A percentile compares a stretch with the other conserved stretches of the same genome.
Conservation (phyloP, 2,113 vertebrate genomes). For the Narcine bancroftii region DNA sequence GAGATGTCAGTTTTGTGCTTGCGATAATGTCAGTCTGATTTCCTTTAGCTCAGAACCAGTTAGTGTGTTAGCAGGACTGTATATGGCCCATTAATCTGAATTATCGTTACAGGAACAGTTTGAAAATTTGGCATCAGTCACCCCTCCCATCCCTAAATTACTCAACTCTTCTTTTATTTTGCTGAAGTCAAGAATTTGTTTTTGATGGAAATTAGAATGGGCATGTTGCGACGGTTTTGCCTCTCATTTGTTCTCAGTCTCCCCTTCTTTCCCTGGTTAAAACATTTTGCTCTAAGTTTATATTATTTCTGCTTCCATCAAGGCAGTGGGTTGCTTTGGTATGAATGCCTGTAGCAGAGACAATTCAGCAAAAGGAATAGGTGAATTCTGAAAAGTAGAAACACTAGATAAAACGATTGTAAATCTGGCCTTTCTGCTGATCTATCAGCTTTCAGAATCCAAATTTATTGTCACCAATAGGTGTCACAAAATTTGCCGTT, state of each 20-base stretch:
- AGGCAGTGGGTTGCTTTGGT: neutral
- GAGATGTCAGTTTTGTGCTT: slow-evolving; percentile 73
- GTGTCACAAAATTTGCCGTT: too few species aligned
- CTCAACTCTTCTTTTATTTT: slow-evolving; percentile 54
- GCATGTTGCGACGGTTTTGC: neutral
- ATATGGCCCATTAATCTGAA: slow-evolving; percentile 71
- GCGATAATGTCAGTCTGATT: slow-evolving; percentile 78
- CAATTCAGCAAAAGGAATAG: slow-evolving; percentile 2
- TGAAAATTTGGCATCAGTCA: slow-evolving; percentile 52
- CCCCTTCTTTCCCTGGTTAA: neutral
- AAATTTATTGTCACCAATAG: too few species aligned
- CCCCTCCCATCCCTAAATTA: slow-evolving; percentile 54
- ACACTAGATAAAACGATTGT: neutral
- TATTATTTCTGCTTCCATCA: too few species aligned
- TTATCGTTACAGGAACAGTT: slow-evolving; percentile 69
- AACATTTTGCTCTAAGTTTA: neutral
- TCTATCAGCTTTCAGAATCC: neutral
- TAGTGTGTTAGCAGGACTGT: slow-evolving; percentile 55
- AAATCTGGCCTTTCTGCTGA: neutral
- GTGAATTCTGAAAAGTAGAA: slow-evolving; percentile 21
- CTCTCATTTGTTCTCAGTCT: neutral
- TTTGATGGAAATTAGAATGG: neutral
- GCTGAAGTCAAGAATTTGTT: slow-evolving; percentile 58
- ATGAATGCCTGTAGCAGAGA: neutral
- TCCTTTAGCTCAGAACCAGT: slow-evolving; percentile 60